These are phyloP conservation scores for Himalopsyche japonica DNA, from an alignment of 2,888 invertebrate genomes.

Conservation along the genomic window DNA sequence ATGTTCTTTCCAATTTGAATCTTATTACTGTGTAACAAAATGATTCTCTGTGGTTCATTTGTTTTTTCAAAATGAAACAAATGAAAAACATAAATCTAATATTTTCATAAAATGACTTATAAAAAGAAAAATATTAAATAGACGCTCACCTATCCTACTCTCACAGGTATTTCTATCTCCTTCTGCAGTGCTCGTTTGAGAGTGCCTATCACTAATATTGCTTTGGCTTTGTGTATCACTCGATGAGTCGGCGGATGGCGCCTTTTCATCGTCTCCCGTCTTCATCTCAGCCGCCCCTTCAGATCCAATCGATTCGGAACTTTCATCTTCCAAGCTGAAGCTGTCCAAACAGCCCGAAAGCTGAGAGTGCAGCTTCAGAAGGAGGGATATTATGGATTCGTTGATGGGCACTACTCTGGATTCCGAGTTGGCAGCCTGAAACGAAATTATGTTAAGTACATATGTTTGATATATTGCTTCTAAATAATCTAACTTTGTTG, in stretches of 20 bases:
- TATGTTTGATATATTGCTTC: background rate
- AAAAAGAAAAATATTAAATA: background rate
- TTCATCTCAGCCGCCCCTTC: background rate
- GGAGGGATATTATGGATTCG: conserved; percentile 86
- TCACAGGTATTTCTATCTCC: conserved; percentile 8
- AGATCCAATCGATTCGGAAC: background rate
- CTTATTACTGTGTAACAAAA: too few species aligned
- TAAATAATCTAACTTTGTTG: background rate
- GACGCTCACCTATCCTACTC: conserved; percentile 40
- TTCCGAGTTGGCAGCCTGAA: background rate
- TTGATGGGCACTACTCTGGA: conserved; percentile 64
- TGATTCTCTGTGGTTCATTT: too few species aligned
- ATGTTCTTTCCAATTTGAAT: too few species aligned
- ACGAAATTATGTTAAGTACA: background rate
- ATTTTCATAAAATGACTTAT: too few species aligned
- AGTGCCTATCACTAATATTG: conserved; percentile 31
- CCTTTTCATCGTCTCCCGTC: background rate
- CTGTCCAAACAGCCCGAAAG: conserved; percentile 83
- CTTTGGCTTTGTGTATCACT: conserved; percentile 46
- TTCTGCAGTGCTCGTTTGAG: background rate
- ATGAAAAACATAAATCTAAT: too few species aligned
- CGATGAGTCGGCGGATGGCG: background rate
- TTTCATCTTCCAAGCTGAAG: conserved; percentile 65
- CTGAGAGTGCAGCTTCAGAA: conserved; percentile 89
- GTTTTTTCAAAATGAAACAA: too few species aligned